Evolutionary conservation across 30 jellyfish, hydroid and myxozoan species (phyloP).

Genomic region (Catostylus mosaicus): DNA sequence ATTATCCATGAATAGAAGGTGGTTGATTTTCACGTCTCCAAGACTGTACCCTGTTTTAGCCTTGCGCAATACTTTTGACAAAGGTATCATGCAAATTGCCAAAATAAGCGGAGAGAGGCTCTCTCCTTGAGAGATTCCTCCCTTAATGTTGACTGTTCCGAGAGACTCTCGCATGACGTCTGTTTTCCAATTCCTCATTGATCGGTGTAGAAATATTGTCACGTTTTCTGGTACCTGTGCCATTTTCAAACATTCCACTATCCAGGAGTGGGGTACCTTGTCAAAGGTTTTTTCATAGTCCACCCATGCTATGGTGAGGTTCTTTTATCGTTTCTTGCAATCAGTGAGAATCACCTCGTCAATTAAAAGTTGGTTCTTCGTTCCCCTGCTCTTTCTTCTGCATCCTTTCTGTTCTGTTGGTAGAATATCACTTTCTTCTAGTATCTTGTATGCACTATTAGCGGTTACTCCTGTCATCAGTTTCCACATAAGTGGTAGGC

Average conservation of each 20-base stretch:
- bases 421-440: background rate
- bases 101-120: background rate
- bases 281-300: constrained; percentile 20
- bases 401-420: constrained; percentile 34
- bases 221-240: background rate
- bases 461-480: constrained; percentile 23
- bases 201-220: background rate
- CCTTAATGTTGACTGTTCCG: background rate
- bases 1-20: background rate
- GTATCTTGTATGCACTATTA: background rate
- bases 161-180: background rate
- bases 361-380: constrained; percentile 25
- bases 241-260: background rate
- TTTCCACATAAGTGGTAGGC: constrained; percentile 35
- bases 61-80: background rate
- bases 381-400: constrained; percentile 17
- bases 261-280: constrained; percentile 32
- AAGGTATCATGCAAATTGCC: background rate
- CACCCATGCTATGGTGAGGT: constrained; percentile 41
- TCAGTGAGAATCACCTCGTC: constrained; percentile 22
- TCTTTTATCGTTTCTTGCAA: background rate
- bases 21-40: background rate
- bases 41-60: background rate
- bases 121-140: background rate
- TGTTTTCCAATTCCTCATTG: background rate